A percentile compares a stretch with the other conserved stretches of the same genome.
phyloP scores from a whole-genome alignment of 2,113 vertebrate species.

The Otocyon megalotis region DNA sequence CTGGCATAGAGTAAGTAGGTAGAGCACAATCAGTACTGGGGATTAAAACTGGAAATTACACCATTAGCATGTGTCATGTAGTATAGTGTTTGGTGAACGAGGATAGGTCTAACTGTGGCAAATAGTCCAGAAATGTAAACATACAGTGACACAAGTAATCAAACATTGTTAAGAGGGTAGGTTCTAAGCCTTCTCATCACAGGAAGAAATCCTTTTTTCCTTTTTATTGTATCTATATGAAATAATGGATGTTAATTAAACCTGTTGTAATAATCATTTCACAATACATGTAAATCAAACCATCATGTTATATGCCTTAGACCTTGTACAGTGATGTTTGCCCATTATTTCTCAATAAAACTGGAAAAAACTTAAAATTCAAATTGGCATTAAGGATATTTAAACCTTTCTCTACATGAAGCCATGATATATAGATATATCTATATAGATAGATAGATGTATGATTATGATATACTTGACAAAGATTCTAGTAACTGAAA shows the following conservation, averaged over 20 bases:
- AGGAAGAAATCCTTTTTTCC: not conserved
- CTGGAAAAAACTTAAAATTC: not conserved
- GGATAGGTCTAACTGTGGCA: not conserved
- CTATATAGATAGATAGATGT: too few relatives aligned
- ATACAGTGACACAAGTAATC: not conserved
- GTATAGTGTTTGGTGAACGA: not conserved
- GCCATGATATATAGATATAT: not conserved
- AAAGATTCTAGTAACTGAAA: not conserved
- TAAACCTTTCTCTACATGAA: not conserved
- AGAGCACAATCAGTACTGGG: not conserved
- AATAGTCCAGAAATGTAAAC: not conserved
- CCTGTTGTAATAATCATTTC: not conserved
- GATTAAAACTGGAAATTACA: conserved; percentile 2
- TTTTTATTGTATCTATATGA: not conserved
- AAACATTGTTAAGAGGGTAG: not conserved
- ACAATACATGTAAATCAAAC: not conserved
- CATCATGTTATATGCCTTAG: not conserved
- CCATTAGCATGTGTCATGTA: not conserved
- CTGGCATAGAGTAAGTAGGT: not conserved
- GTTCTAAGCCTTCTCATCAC: not conserved
- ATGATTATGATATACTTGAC: not conserved
- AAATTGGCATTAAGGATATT: not conserved
- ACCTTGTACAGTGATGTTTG: not conserved
- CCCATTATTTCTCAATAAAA: not conserved
- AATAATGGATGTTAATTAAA: not conserved